Evolutionary conservation across 2,888 invertebrate species (phyloP).

Genomic region (Autographa gamma): DNA sequence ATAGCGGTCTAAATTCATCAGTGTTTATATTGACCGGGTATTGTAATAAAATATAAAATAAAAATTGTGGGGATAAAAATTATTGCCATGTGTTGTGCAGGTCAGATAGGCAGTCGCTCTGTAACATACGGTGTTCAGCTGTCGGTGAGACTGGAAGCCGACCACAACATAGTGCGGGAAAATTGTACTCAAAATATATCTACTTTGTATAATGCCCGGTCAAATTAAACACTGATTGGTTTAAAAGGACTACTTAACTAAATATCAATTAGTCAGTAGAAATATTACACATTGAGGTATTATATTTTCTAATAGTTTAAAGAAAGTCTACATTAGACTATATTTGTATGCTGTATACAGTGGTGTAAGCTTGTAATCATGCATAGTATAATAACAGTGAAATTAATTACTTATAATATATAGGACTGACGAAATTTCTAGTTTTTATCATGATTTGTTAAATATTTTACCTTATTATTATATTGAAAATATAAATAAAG

Average conservation of each 20-base stretch:
- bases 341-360: conserved; percentile 12
- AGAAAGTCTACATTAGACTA: neutral
- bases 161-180: neutral
- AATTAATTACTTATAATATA: neutral
- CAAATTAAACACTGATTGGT: conserved; percentile 17
- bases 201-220: neutral
- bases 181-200: no score
- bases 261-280: conserved; percentile 9
- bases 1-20: neutral
- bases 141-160: neutral
- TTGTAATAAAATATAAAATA: neutral
- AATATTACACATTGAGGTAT: neutral
- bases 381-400: conserved; percentile 34
- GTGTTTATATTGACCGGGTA: conserved; percentile 19
- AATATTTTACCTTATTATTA: no score
- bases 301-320: neutral
- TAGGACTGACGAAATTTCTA: neutral
- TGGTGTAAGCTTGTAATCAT: conserved; percentile 35
- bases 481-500: no score
- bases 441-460: no score
- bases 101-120: no score
- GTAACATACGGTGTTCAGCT: no score
- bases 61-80: neutral
- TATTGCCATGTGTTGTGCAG: no score
- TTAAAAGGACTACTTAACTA: conserved; percentile 5